These are phyloP conservation scores for Pseudomyrmex cubaensis DNA, from an alignment of 1,140 invertebrate species.

Conservation along the genomic window DNA sequence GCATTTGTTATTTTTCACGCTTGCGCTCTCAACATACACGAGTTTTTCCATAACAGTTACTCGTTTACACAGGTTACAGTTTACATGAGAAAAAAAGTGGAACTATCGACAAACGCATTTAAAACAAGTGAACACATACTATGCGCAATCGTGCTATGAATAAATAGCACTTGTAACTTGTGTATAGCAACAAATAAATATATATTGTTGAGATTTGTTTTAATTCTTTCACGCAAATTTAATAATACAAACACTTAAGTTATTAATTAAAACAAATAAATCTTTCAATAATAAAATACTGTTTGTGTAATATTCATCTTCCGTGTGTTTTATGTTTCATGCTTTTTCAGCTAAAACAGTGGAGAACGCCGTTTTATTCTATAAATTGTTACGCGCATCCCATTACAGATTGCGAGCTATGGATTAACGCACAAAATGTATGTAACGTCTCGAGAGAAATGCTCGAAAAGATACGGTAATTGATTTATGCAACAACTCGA, in stretches of 20 bases:
- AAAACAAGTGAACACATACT: background rate
- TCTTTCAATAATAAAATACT: background rate
- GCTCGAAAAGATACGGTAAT: constrained; percentile 27
- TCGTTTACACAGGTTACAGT: constrained; percentile 9
- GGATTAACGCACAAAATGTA: constrained; percentile 8
- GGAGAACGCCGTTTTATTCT: background rate
- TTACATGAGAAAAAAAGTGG: constrained; percentile 25
- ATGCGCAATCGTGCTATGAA: constrained; percentile 18
- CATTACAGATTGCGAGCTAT: constrained; percentile 16
- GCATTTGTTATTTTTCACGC: background rate
- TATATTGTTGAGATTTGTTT: background rate
- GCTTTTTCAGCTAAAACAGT: background rate
- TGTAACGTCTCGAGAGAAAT: background rate
- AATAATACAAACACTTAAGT: background rate
- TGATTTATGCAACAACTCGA: constrained; percentile 31
- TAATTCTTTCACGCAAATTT: background rate
- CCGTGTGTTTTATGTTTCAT: background rate
- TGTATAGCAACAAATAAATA: background rate
- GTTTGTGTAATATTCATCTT: background rate
- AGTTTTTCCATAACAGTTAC: background rate
- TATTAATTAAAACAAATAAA: background rate
- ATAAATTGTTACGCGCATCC: constrained; percentile 6
- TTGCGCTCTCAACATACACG: background rate
- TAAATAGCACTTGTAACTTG: constrained; percentile 31
- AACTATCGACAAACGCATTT: constrained; percentile 44